These are phyloP conservation scores for Cheirogaleus medius DNA, from an alignment of 2,113 vertebrate species.

Conservation along the genomic window DNA sequence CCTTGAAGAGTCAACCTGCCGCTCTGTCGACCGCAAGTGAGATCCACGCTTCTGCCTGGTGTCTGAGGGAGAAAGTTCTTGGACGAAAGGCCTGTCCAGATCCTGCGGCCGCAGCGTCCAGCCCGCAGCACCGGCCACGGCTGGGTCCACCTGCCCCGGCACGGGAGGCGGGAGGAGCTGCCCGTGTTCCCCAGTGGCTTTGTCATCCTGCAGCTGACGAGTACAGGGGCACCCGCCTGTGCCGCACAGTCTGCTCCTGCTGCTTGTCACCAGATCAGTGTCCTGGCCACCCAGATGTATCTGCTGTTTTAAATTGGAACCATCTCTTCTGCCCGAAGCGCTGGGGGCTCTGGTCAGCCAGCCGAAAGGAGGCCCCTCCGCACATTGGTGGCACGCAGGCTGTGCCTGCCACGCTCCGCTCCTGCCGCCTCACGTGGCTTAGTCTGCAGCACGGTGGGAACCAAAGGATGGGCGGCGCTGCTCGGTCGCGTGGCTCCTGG, in stretches of 20 bases:
- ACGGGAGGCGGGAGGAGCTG: not conserved
- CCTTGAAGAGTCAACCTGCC: not conserved
- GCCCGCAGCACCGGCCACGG: not conserved
- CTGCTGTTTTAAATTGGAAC: not conserved
- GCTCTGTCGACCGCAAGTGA: constrained; percentile 37
- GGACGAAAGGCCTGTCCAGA: not conserved
- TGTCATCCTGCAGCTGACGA: accelerated
- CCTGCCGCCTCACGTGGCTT: accelerated
- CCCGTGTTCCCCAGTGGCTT: accelerated
- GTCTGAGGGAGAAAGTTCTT: not conserved
- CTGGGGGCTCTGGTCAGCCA: not conserved
- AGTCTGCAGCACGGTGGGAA: not conserved
- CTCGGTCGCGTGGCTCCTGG: not conserved
- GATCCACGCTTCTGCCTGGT: not conserved
- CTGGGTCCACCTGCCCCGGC: too few relatives aligned
- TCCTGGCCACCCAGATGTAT: not conserved
- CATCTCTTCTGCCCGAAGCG: not conserved
- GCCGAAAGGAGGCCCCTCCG: not conserved
- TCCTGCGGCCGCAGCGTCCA: not conserved
- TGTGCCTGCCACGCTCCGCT: accelerated
- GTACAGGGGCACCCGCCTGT: accelerated
- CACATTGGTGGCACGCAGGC: not conserved
- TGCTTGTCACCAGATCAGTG: not conserved
- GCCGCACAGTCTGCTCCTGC: accelerated
- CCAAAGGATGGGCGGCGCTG: not conserved